A percentile compares a stretch with the other conserved stretches of the same genome.
These are phyloP conservation scores for Chiloscyllium plagiosum DNA, from an alignment of 2,113 vertebrate species.

Conservation along the genomic window DNA sequence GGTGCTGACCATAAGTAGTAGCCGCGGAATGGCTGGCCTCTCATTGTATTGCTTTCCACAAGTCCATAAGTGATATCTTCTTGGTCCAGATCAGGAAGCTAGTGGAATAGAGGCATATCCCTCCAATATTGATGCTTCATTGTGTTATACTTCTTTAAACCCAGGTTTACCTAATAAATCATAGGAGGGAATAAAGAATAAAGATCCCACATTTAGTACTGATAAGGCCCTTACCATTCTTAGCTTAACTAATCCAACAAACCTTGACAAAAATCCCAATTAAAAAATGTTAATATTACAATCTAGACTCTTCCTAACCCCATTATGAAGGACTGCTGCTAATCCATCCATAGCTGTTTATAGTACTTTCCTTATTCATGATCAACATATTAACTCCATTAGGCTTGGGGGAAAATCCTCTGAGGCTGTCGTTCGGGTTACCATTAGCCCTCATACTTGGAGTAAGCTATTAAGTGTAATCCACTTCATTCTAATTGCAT, in stretches of 20 bases:
- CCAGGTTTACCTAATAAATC: background rate
- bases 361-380: background rate
- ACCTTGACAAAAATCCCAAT: background rate
- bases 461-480: background rate
- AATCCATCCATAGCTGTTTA: background rate
- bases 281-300: background rate
- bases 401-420: background rate
- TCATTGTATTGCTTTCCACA: background rate
- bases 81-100: background rate
- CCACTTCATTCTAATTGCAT: background rate
- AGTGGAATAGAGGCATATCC: background rate
- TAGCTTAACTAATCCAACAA: background rate
- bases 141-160: background rate
- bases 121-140: background rate
- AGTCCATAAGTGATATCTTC: background rate
- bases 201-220: background rate
- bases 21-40: background rate
- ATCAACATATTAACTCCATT: background rate
- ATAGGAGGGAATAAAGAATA: background rate
- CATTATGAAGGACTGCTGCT: background rate
- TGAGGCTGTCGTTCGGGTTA: background rate
- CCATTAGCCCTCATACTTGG: background rate
- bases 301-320: background rate
- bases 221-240: background rate
- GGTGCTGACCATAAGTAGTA: no score